These are phyloP conservation scores for Xestia c-nigrum DNA, from an alignment of 2,888 invertebrate genomes.

Conservation along the genomic window DNA sequence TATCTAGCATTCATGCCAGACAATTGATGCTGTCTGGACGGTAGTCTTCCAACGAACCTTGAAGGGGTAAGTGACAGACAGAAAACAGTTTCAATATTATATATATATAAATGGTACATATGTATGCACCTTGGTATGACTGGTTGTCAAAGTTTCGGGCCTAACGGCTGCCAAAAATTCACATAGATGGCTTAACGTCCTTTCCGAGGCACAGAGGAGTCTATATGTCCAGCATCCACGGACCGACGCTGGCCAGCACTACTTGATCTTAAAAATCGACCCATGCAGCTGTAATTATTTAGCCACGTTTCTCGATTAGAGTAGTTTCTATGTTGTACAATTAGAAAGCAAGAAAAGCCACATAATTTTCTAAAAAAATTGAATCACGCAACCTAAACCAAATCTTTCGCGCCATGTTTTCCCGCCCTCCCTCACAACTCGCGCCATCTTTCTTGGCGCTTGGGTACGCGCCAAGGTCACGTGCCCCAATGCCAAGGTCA, in stretches of 20 bases:
- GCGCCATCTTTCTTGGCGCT: slow-evolving; percentile 32
- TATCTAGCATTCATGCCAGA: too few relatives aligned
- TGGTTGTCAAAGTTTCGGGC: background rate
- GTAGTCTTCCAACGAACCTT: too few relatives aligned
- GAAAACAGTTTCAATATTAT: too few relatives aligned
- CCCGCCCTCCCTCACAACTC: slow-evolving; percentile 39
- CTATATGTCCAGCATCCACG: background rate
- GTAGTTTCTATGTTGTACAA: background rate
- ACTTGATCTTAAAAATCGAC: background rate
- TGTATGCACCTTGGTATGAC: background rate
- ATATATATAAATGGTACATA: too few relatives aligned
- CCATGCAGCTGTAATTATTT: background rate
- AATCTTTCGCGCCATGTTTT: slow-evolving; percentile 1
- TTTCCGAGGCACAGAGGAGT: background rate
- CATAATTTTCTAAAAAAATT: too few relatives aligned
- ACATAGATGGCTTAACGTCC: background rate
- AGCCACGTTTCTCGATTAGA: background rate
- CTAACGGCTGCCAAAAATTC: background rate
- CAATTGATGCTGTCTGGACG: too few relatives aligned
- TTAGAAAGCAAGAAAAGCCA: background rate
- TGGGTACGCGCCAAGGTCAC: slow-evolving; percentile 59
- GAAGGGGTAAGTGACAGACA: too few relatives aligned
- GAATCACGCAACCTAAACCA: background rate
- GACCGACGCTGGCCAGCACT: background rate
- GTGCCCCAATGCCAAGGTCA: slow-evolving; percentile 68